Conservation (phyloP, 2,888 invertebrate genomes). For the Synergus laeviventris region DNA sequence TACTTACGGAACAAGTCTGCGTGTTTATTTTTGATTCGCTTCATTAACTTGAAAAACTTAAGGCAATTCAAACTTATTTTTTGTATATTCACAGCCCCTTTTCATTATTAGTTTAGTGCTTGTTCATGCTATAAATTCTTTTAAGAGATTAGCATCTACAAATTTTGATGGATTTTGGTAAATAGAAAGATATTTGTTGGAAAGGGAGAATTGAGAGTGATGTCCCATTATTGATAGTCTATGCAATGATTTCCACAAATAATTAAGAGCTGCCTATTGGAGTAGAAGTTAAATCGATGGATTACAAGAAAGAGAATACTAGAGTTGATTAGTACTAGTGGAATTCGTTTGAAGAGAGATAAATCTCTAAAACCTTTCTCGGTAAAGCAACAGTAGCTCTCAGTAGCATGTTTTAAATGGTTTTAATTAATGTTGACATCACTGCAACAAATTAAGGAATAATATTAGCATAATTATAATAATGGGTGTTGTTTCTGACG, state of each 20-base stretch:
- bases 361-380: background rate
- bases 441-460: conserved; percentile 6
- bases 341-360: background rate
- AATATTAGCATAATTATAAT: conserved; percentile 35
- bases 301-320: background rate
- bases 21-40: background rate
- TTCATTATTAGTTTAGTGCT: background rate
- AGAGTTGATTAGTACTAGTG: background rate
- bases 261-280: too few species aligned
- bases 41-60: conserved; percentile 2
- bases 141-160: background rate
- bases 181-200: background rate
- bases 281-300: too few species aligned
- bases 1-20: background rate
- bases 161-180: background rate
- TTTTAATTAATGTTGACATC: conserved; percentile 3
- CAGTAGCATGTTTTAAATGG: conserved; percentile 2
- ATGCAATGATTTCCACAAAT: too few species aligned
- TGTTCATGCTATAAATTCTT: background rate
- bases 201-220: too few species aligned
- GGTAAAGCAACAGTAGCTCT: background rate
- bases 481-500: conserved; percentile 16
- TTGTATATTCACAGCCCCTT: background rate
- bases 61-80: background rate
- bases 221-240: too few species aligned